A percentile compares a stretch with the other conserved stretches of the same genome.
phyloP scores from a whole-genome alignment of 2,888 invertebrate genomes.

The Polymixis lichenea region DNA sequence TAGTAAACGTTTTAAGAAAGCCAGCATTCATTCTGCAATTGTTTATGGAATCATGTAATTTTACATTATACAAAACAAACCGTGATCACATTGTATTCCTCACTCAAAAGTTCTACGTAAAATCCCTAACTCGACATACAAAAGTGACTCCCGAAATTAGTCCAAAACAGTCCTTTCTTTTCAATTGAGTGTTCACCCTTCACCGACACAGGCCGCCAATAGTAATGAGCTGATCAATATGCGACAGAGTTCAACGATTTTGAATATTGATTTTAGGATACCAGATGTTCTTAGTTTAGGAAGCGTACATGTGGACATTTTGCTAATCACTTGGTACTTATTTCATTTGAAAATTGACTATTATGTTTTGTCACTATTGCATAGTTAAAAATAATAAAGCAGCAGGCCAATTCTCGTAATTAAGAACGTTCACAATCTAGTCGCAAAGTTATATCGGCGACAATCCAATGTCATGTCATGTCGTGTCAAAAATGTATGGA shows the following conservation, averaged over 20 bases:
- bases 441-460: too few species aligned
- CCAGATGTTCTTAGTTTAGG: constrained; percentile 29
- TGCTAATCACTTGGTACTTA: constrained; percentile 8
- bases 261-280: constrained; percentile 44
- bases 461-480: too few species aligned
- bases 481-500: too few species aligned
- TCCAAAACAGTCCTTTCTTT: constrained; percentile 36
- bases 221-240: constrained; percentile 84
- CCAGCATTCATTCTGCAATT: neutral
- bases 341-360: neutral
- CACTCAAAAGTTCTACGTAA: neutral
- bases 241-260: constrained; percentile 66
- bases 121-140: neutral
- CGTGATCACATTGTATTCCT: neutral
- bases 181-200: constrained; percentile 58
- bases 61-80: neutral
- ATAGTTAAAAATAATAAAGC: too few species aligned
- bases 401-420: too few species aligned
- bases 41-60: neutral
- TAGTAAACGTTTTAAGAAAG: neutral
- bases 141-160: neutral
- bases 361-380: neutral
- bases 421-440: too few species aligned
- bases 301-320: constrained; percentile 1
- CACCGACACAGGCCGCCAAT: constrained; percentile 65